Percentiles rank a stretch among this genome's conserved stretches.
Conservation (phyloP, 2,113 vertebrate species). For the Colistium nudipinnis region DNA sequence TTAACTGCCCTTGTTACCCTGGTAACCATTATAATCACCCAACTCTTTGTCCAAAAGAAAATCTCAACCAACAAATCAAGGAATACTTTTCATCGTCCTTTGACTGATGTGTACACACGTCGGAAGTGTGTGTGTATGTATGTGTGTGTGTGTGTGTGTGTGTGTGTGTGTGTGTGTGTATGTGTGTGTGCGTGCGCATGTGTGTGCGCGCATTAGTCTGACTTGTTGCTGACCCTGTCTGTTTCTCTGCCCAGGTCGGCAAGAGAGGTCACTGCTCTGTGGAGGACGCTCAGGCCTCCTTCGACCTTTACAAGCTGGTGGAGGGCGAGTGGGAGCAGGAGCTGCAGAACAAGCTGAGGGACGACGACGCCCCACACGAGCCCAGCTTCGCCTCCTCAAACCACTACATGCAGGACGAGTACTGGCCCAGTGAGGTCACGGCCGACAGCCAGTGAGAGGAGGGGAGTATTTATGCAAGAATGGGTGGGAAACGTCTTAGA, state of each 20-base stretch:
- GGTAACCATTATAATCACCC: too few relatives aligned
- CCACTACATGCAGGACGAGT: constrained; percentile 92
- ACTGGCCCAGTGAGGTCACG: constrained; percentile 87
- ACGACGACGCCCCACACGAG: constrained; percentile 1
- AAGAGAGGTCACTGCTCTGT: constrained; percentile 89
- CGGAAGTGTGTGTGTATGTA: neutral
- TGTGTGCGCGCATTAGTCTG: too few relatives aligned
- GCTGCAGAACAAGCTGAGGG: constrained; percentile 49
- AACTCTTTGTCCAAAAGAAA: too few relatives aligned
- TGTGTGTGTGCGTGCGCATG: too few relatives aligned
- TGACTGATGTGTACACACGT: neutral
- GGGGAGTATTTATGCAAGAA: neutral
- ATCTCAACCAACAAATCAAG: neutral
- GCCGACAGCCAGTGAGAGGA: constrained; percentile 61
- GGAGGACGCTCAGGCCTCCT: constrained; percentile 88
- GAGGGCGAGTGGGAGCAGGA: constrained; percentile 88
- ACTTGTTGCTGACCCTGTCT: neutral
- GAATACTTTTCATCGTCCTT: neutral
- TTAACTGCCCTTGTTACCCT: too few relatives aligned
- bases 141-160: too few relatives aligned
- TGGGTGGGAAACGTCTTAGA: constrained; percentile 7
- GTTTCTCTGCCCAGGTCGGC: constrained; percentile 76
- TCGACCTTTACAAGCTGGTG: constrained; percentile 95
- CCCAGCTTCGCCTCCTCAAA: constrained; percentile 77
- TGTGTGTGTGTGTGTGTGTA: too few relatives aligned